Conservation (phyloP, 2,888 invertebrate genomes). For the Synergus gifuensis region DNA sequence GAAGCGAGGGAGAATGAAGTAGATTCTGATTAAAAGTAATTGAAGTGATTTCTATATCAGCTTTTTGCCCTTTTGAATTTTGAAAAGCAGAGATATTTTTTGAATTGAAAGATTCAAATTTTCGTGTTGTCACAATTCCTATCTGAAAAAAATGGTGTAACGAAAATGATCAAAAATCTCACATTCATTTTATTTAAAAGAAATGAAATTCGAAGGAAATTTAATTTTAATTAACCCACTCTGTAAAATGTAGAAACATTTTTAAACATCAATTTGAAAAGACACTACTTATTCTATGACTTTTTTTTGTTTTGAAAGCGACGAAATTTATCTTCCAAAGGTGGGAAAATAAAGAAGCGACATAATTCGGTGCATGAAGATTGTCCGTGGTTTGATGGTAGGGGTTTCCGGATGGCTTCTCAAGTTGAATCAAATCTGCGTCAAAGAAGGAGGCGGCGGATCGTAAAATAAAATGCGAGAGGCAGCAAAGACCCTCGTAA, state of each 20-base stretch:
- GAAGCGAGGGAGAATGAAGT: neutral
- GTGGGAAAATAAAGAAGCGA: neutral
- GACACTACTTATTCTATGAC: neutral
- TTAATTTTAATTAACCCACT: neutral
- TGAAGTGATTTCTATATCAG: neutral
- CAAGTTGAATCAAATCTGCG: slow-evolving; percentile 65
- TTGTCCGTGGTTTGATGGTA: slow-evolving; percentile 23
- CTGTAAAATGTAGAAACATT: neutral
- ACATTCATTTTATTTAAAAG: too few species aligned
- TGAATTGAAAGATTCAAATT: neutral
- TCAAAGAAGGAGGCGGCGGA: slow-evolving; percentile 62
- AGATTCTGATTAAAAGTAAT: neutral
- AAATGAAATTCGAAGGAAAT: too few species aligned
- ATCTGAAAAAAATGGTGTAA: too few species aligned
- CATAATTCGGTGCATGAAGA: slow-evolving; percentile 11
- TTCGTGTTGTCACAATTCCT: too few species aligned
- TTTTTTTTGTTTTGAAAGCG: neutral
- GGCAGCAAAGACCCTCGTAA: slow-evolving; percentile 49
- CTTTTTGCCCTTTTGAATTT: neutral
- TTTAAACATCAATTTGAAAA: neutral
- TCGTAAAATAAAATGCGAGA: slow-evolving; percentile 65
- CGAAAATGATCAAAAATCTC: too few species aligned
- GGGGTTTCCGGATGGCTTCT: slow-evolving; percentile 56
- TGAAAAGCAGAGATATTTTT: neutral
- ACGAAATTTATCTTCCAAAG: slow-evolving; percentile 12